phyloP scores from a whole-genome alignment of 1,140 invertebrate genomes.

The Drosophila nigrodunni region DNA sequence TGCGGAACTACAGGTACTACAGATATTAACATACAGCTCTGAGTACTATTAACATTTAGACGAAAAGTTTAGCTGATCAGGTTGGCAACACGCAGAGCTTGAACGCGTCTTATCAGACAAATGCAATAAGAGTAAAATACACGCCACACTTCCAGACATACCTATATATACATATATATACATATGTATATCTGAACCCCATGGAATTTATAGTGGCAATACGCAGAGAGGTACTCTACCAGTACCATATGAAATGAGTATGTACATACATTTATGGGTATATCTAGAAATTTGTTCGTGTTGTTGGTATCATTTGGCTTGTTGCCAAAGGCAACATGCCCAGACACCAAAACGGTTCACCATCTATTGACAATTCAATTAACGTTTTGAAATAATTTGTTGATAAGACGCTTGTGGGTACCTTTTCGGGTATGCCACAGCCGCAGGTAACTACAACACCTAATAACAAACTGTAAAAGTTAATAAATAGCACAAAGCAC shows the following conservation, averaged over 20 bases:
- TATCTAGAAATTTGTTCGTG: slow-evolving; percentile 51
- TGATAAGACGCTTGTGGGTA: slow-evolving; percentile 56
- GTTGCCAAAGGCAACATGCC: slow-evolving; percentile 49
- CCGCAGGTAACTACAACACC: slow-evolving; percentile 34
- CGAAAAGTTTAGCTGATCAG: slow-evolving; percentile 12
- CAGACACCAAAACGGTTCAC: slow-evolving; percentile 47
- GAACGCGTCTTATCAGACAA: slow-evolving; percentile 60
- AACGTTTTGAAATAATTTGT: slow-evolving; percentile 79
- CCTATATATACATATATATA: slow-evolving; percentile 17
- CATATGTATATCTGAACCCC: slow-evolving; percentile 39
- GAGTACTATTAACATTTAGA: background rate
- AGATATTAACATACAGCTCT: background rate
- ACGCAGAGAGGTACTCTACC: slow-evolving; percentile 51
- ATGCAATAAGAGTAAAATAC: slow-evolving; percentile 69
- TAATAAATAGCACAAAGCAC: slow-evolving; percentile 30
- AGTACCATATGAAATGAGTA: slow-evolving; percentile 9
- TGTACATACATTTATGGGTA: slow-evolving; percentile 38
- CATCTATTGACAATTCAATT: slow-evolving; percentile 82
- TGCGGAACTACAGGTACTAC: slow-evolving; percentile 21
- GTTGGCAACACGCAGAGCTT: slow-evolving; percentile 11
- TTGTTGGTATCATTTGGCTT: slow-evolving; percentile 55
- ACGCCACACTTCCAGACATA: slow-evolving; percentile 44
- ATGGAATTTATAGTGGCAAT: slow-evolving; percentile 78
- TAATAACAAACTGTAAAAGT: slow-evolving; percentile 57
- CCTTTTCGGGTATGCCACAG: slow-evolving; percentile 42